Percentiles rank a stretch among this genome's conserved stretches.
Evolutionary conservation across 2,113 vertebrate species (phyloP).

Genomic region (Terrapene triunguis): DNA sequence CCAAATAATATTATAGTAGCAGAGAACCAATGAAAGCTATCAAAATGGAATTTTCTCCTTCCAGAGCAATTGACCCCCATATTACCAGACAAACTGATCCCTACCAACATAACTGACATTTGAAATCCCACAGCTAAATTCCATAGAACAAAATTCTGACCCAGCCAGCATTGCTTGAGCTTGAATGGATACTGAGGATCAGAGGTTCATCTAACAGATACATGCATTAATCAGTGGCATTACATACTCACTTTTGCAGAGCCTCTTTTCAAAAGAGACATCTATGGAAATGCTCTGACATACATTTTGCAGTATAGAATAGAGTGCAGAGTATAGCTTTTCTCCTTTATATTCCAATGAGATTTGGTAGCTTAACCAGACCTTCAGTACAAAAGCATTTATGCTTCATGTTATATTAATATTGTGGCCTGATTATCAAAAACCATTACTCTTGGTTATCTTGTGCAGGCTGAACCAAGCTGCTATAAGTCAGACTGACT

Average conservation of each 20-base stretch:
- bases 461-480: constrained; percentile 75
- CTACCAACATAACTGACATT: constrained; percentile 49
- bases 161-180: constrained; percentile 3
- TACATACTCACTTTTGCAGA: not conserved
- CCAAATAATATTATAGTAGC: constrained; percentile 38
- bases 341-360: constrained; percentile 84
- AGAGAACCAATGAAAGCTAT: constrained; percentile 32
- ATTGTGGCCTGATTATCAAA: constrained; percentile 86
- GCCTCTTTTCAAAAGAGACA: not conserved
- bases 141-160: constrained; percentile 59
- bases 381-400: constrained; percentile 79
- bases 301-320: constrained; percentile 60
- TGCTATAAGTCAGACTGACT: constrained; percentile 81
- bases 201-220: constrained; percentile 37
- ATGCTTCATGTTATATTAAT: constrained; percentile 88
- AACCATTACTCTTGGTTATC: constrained; percentile 86
- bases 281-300: constrained; percentile 58
- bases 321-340: constrained; percentile 70
- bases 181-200: constrained; percentile 25
- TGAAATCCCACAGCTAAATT: constrained; percentile 65
- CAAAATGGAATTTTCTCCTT: constrained; percentile 48
- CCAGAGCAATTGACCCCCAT: constrained; percentile 36
- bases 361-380: constrained; percentile 82
- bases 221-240: constrained; percentile 38
- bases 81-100: constrained; percentile 34